Base-by-base conservation (phyloP, 2,888 invertebrate genomes). In the Calliphora vomitoria region DNA sequence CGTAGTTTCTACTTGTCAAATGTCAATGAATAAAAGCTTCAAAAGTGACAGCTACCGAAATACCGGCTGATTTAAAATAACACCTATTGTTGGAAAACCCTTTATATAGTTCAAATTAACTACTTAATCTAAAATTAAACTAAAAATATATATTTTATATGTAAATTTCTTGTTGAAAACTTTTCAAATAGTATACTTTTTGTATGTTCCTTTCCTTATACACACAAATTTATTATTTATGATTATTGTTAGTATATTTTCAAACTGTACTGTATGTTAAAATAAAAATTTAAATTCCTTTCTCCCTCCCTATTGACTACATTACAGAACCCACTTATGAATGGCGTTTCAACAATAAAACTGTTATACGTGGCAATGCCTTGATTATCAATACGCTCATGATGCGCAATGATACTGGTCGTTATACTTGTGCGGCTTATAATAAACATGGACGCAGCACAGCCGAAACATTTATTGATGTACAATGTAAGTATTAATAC, bases 391-490 rank as follows among this genome's bases (percentile, higher is more conserved):
- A 95, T 89, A 95, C 95, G n/a, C 95, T 96, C 0, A 95, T 97
- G 88, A 95, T 95, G 82, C 95, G 97, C 89, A 95, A 95, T 11
- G 96, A 97, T 90, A 96, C 95, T 44, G 98, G 98, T 0, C 95
- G 95, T 84, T 98, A 98, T 92, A 94, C 96, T 66, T 98, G 98
- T 92, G 95, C 96, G 89, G 97, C 97, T 0, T 95, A 94, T 90
- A 97, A 98, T 93, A 95, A 96, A 89, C 98, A 98, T 88, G 98
- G 98, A 20, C 95, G 95, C 76, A 95, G 95, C 88, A 95, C 95
- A 71, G 95, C 96, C 13, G 95, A 95, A 25, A 96, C 97, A 5
- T 94, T 95, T 89, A 95, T 98, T 90, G 96, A 97, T 93, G 97
- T 98, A 58, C 95, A 96, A 94, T 98, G 98, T 98, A 94, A 97